Evolutionary conservation across 2,888 invertebrate species (phyloP), one percentile per base, ranked within the genome.

Genomic region (Cosmia trapezina): DNA sequence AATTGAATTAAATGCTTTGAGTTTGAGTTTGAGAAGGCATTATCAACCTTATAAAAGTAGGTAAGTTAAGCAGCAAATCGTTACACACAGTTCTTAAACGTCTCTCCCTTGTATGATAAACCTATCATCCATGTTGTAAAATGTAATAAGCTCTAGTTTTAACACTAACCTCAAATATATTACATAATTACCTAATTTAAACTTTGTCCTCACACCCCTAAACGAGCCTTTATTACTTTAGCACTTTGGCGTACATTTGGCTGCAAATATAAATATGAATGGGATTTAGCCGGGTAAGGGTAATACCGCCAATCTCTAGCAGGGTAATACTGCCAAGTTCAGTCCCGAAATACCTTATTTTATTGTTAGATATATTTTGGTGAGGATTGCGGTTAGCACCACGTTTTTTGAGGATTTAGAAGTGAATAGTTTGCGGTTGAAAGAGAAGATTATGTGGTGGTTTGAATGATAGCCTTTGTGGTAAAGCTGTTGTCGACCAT

Each of bases 191-290:
- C 17, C 56, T 72, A 67, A 77, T 80, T 82, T 68, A 68, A 80
- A 82, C 78, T 82, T 68, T 1, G 60, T 60, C 37, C 5, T 2
- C 57, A 37, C 47, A 57, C 17, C 85, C 86, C 78, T 85, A 68
- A 72, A 54, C 56, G 49, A 62, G 28, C n/a, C 51, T 66, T 73
- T 73, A 84, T 75, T 73, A 78, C 81, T 75, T 71, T 65, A 83
- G 72, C 76, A 81, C 70, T 83, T 81, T 73, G 64, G 71, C 66
- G 73, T 64, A 54, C 67, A 77, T 78, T 83, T 61, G 59, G 62
- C 69, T 67, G 33, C 53, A 78, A 86, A 81, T 81, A 83, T 83
- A 84, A 86, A 83, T 85, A 86, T 82, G 83, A 83, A 75, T 83
- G 41, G 72, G 78, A 63, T 76, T 70, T 83, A 64, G 54, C 68